Percentiles rank a stretch among this genome's conserved stretches.
phyloP scores from a whole-genome alignment of 2,113 vertebrate genomes.

The Lophochroa leadbeateri region DNA sequence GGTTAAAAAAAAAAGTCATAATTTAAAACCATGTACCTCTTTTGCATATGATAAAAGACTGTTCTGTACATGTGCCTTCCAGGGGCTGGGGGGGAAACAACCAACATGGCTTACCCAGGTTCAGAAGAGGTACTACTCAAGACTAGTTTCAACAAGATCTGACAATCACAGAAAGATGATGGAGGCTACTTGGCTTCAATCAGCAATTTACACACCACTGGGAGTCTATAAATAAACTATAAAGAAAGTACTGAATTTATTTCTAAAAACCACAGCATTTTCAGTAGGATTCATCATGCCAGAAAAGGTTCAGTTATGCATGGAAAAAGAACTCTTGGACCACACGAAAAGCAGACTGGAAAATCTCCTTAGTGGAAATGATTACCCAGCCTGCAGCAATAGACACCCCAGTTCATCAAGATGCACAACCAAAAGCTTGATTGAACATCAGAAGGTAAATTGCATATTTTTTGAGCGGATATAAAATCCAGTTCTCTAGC shows the following conservation, averaged over 20 bases:
- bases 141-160: not conserved
- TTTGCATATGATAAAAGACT: not conserved
- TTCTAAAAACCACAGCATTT: not conserved
- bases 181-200: not conserved
- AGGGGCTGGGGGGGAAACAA: not conserved
- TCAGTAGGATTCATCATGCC: not conserved
- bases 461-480: not conserved
- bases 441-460: not conserved
- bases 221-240: not conserved
- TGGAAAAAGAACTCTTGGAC: not conserved
- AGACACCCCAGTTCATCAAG: not conserved
- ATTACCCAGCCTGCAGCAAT: not conserved
- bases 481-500: not conserved
- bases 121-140: not conserved
- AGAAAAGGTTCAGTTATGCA: not conserved
- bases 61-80: not conserved
- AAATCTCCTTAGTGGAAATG: not conserved
- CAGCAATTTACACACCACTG: not conserved
- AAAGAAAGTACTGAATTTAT: not conserved
- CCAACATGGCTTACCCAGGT: not conserved
- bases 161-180: not conserved
- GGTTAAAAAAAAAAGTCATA: not conserved
- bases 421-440: not conserved
- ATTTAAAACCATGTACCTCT: not conserved
- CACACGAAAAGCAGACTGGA: not conserved